Percentiles rank a stretch among this genome's conserved stretches.
phyloP scores from a whole-genome alignment of 1,140 invertebrate species.

The Papilio helenus region DNA sequence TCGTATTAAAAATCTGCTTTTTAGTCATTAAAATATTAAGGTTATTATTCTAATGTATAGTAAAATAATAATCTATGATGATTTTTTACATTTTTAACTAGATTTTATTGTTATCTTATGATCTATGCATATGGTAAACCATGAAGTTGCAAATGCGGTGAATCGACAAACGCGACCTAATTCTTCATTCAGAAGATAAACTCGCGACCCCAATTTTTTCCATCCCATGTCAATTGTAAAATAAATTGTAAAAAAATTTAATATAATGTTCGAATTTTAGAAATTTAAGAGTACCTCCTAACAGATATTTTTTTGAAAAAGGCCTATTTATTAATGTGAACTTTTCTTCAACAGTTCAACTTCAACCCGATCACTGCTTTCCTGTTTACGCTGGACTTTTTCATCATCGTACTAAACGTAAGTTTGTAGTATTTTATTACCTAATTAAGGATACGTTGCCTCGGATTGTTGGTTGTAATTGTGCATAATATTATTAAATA shows the following conservation, averaged over 20 bases:
- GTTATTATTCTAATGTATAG: too few relatives aligned
- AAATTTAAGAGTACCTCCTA: background rate
- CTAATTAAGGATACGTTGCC: background rate
- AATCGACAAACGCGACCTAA: background rate
- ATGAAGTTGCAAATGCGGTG: background rate
- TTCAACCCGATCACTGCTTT: conserved; percentile 86
- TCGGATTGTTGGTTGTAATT: too few relatives aligned
- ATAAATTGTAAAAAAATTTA: background rate
- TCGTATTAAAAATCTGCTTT: too few relatives aligned
- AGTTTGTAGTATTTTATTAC: conserved; percentile 71
- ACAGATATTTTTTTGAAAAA: background rate
- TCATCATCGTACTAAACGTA: conserved; percentile 86
- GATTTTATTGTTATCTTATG: too few relatives aligned
- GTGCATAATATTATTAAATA: too few relatives aligned
- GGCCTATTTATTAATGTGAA: background rate
- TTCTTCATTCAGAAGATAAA: background rate
- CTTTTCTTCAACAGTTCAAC: conserved; percentile 81
- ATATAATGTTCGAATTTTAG: background rate
- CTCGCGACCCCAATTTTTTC: background rate
- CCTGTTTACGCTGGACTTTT: conserved; percentile 86
- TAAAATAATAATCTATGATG: too few relatives aligned
- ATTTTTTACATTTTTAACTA: background rate
- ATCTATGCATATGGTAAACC: background rate
- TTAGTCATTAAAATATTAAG: too few relatives aligned
- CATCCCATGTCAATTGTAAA: background rate